Conservation (phyloP, 1,140 invertebrate genomes). For the Ceratosolen solmsi region DNA sequence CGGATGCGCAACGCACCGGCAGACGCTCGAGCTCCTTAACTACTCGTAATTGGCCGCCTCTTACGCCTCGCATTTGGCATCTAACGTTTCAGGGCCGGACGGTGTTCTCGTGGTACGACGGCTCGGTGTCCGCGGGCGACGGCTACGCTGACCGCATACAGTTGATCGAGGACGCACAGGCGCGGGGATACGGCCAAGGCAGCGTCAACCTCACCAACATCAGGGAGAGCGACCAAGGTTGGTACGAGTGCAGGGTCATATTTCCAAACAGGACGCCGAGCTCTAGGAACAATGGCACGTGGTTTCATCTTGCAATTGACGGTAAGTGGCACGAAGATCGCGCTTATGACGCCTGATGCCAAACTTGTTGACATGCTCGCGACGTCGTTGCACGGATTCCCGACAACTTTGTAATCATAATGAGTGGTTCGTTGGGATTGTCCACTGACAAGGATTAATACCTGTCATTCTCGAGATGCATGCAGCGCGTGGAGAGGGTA, state of each 20-base stretch:
- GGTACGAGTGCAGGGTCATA: constrained; percentile 91
- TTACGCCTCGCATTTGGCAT: background rate
- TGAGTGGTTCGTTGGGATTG: background rate
- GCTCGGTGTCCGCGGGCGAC: constrained; percentile 79
- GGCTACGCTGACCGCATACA: constrained; percentile 84
- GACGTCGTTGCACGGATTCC: too few relatives aligned
- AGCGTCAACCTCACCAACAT: constrained; percentile 93
- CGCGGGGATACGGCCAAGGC: constrained; percentile 79
- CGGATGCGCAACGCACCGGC: constrained; percentile 8
- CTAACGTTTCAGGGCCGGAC: constrained; percentile 77
- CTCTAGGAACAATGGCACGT: constrained; percentile 89
- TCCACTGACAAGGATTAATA: too few relatives aligned
- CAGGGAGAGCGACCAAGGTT: constrained; percentile 89
- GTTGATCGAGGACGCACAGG: constrained; percentile 73
- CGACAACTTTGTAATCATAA: too few relatives aligned
- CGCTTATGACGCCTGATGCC: too few relatives aligned
- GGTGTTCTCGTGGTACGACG: constrained; percentile 88
- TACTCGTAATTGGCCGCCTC: constrained; percentile 17
- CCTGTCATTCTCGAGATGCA: too few relatives aligned
- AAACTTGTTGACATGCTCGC: background rate
- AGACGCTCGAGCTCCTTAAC: constrained; percentile 11
- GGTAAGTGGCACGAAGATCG: constrained; percentile 74
- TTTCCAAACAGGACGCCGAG: constrained; percentile 91
- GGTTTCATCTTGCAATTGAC: constrained; percentile 89
- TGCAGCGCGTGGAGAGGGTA: too few relatives aligned